Percentiles rank a stretch among this genome's conserved stretches.
phyloP scores from a whole-genome alignment of 2,888 invertebrate genomes.

The Diadegma fenestrale region DNA sequence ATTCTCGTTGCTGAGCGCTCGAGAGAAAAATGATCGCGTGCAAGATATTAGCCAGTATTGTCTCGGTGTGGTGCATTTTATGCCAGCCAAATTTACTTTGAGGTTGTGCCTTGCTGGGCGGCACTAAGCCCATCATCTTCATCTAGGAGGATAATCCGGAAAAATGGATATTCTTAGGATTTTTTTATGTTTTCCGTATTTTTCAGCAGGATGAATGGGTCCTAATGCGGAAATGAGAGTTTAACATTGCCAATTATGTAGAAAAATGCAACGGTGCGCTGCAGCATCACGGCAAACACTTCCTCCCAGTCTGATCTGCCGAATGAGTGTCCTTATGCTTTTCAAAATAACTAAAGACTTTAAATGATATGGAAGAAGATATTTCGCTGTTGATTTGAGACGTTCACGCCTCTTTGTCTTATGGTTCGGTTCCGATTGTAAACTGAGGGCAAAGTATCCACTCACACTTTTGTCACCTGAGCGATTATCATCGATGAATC shows the following conservation, averaged over 20 bases:
- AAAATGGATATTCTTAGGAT: not conserved
- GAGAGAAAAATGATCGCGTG: conserved; percentile 51
- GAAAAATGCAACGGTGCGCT: not conserved
- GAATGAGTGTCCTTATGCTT: not conserved
- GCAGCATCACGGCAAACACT: not conserved
- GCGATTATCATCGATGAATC: conserved; percentile 46
- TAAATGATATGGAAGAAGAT: not conserved
- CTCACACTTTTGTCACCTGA: conserved; percentile 15
- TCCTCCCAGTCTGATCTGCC: not conserved
- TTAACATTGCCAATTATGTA: not conserved
- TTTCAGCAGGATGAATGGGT: not conserved
- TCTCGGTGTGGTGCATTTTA: conserved; percentile 14
- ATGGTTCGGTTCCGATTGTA: conserved; percentile 9
- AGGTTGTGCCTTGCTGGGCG: not conserved
- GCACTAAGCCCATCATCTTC: not conserved
- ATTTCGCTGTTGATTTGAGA: not conserved
- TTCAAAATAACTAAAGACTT: not conserved
- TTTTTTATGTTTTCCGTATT: not conserved
- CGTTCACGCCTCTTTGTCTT: conserved; percentile 13
- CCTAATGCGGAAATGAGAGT: not conserved
- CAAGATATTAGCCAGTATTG: conserved; percentile 45
- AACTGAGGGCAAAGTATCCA: conserved; percentile 41
- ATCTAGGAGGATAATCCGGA: not conserved
- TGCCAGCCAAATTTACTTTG: conserved; percentile 20
- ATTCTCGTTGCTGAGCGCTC: conserved; percentile 70